Percentiles rank a stretch among this genome's conserved stretches.
These are phyloP conservation scores for Drosophila cardini DNA, from an alignment of 1,140 invertebrate genomes.

Conservation along the genomic window DNA sequence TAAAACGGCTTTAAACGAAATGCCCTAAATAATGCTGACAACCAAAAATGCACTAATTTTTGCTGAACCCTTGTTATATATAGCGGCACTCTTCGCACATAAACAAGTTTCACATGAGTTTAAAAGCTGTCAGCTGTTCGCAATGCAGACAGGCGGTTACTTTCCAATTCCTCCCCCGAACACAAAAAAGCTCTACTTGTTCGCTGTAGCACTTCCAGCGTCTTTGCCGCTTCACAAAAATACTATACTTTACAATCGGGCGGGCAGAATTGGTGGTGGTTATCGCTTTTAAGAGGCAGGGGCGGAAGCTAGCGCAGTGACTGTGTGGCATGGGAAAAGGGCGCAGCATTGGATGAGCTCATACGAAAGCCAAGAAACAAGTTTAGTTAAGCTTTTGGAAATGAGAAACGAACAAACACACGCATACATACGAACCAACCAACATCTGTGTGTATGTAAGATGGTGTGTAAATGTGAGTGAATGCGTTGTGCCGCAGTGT, in stretches of 20 bases:
- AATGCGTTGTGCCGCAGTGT: slow-evolving; percentile 49
- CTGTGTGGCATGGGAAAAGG: slow-evolving; percentile 34
- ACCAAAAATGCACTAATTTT: slow-evolving; percentile 20
- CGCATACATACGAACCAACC: background rate
- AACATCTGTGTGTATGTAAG: slow-evolving; percentile 6
- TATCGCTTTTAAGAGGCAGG: slow-evolving; percentile 16
- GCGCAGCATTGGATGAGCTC: slow-evolving; percentile 67
- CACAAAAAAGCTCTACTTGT: slow-evolving; percentile 56
- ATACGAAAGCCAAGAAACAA: slow-evolving; percentile 75
- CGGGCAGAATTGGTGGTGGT: slow-evolving; percentile 17
- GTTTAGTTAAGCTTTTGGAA: slow-evolving; percentile 81
- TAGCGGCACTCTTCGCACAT: slow-evolving; percentile 31
- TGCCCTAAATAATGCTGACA: slow-evolving; percentile 24
- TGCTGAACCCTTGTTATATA: slow-evolving; percentile 7
- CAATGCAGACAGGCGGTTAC: slow-evolving; percentile 36
- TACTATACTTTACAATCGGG: slow-evolving; percentile 18
- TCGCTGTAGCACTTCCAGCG: slow-evolving; percentile 65
- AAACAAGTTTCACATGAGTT: slow-evolving; percentile 8
- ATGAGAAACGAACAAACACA: slow-evolving; percentile 29
- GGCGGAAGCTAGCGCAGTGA: slow-evolving; percentile 22
- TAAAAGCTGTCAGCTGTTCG: slow-evolving; percentile 50
- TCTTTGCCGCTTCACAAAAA: slow-evolving; percentile 58
- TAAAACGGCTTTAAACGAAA: slow-evolving; percentile 2
- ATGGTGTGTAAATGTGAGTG: slow-evolving; percentile 10
- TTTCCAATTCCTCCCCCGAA: slow-evolving; percentile 49